These are phyloP conservation scores for Limnephilus lunatus DNA, from an alignment of 2,888 invertebrate species.

Conservation along the genomic window DNA sequence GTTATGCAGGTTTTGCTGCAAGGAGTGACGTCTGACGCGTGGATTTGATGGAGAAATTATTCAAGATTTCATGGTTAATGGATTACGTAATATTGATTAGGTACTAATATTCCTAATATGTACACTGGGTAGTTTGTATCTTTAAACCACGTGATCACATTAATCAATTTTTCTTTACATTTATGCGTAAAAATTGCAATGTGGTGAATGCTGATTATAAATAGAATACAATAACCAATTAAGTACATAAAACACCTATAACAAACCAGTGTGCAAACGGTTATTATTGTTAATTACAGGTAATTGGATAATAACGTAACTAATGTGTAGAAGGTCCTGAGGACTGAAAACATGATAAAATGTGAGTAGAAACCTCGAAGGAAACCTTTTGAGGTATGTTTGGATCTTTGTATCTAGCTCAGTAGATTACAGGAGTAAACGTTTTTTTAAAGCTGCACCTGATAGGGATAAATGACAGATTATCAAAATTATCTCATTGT, in stretches of 20 bases:
- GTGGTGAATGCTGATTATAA: too few relatives aligned
- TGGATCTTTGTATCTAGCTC: background rate
- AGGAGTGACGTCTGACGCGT: slow-evolving; percentile 27
- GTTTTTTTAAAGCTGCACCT: background rate
- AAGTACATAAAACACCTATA: too few relatives aligned
- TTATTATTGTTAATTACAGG: too few relatives aligned
- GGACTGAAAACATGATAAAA: background rate
- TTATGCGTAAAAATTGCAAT: too few relatives aligned
- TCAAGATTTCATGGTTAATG: background rate
- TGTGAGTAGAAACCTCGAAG: background rate
- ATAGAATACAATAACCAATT: too few relatives aligned
- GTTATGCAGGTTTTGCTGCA: background rate
- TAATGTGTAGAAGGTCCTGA: background rate
- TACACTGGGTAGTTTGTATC: background rate
- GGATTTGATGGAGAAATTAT: background rate
- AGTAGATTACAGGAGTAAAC: background rate
- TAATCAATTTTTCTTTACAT: too few relatives aligned
- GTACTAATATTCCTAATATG: background rate
- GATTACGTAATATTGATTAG: background rate
- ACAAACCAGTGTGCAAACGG: too few relatives aligned
- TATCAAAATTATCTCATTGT: slow-evolving; percentile 2
- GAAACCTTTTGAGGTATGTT: background rate
- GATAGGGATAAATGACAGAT: slow-evolving; percentile 2
- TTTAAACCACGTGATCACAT: too few relatives aligned
- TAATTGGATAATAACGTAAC: background rate